Percentiles rank a stretch among this genome's conserved stretches.
Evolutionary conservation across 1,140 invertebrate genomes (phyloP).

Genomic region (Belonocnema kinseyi): DNA sequence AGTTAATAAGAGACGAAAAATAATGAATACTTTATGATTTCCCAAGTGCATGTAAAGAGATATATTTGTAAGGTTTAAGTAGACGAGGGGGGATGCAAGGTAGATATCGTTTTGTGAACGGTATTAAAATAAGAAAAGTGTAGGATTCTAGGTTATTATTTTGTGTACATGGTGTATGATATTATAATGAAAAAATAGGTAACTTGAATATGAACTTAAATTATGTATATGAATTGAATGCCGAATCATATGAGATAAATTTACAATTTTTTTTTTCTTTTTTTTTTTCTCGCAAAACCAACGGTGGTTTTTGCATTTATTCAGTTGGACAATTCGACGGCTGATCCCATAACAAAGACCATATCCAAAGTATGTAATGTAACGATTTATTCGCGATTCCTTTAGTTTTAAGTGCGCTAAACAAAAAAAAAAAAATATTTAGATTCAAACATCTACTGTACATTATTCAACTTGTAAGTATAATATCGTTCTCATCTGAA

Average conservation of each 20-base stretch:
- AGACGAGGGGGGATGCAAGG: background rate
- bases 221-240: slow-evolving; percentile 16
- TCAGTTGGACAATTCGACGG: background rate
- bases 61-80: slow-evolving; percentile 20
- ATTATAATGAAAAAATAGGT: slow-evolving; percentile 8
- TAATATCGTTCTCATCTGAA: slow-evolving; percentile 7
- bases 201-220: slow-evolving; percentile 30
- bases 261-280: background rate
- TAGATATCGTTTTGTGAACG: slow-evolving; percentile 11
- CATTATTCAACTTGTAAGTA: slow-evolving; percentile 12
- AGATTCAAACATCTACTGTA: background rate
- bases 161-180: slow-evolving; percentile 30
- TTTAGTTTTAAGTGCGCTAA: slow-evolving; percentile 19
- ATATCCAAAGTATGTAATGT: slow-evolving; percentile 25
- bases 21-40: background rate
- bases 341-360: slow-evolving; percentile 15
- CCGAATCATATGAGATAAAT: background rate
- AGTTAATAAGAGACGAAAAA: background rate
- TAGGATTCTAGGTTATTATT: slow-evolving; percentile 21
- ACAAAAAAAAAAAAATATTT: background rate
- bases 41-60: slow-evolving; percentile 18
- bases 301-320: background rate
- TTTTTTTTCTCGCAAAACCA: background rate
- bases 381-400: slow-evolving; percentile 5
- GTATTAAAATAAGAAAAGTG: slow-evolving; percentile 10